Evolutionary conservation across 1,140 invertebrate genomes (phyloP).

Genomic region (Teleogryllus occipitalis): DNA sequence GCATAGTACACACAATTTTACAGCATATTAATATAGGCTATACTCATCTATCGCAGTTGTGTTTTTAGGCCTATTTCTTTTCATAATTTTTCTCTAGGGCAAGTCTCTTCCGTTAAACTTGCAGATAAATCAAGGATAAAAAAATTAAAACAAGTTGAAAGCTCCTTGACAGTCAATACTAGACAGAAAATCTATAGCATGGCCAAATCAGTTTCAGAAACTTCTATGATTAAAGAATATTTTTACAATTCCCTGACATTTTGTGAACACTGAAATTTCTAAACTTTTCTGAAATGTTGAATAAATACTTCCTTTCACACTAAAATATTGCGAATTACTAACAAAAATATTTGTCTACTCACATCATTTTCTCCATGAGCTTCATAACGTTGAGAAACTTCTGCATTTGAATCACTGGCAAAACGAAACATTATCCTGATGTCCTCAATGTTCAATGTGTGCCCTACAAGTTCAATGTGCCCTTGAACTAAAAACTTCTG

Average conservation of each 20-base stretch:
- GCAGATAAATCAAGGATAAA: too few species aligned
- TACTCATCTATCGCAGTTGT: too few species aligned
- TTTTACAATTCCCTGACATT: background rate
- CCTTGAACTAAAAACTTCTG: slow-evolving; percentile 66
- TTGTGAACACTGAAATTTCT: background rate
- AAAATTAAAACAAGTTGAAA: too few species aligned
- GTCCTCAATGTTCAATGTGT: slow-evolving; percentile 72
- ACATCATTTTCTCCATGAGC: slow-evolving; percentile 78
- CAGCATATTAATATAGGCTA: too few species aligned
- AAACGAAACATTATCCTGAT: slow-evolving; percentile 77
- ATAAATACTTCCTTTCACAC: background rate
- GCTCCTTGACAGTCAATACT: too few species aligned
- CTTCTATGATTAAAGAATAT: too few species aligned
- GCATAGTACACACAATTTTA: too few species aligned
- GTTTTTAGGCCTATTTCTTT: too few species aligned
- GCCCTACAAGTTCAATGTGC: slow-evolving; percentile 61
- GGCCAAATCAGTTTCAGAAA: too few species aligned
- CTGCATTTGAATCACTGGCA: slow-evolving; percentile 42
- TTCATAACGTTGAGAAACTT: slow-evolving; percentile 67
- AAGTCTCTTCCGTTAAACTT: too few species aligned
- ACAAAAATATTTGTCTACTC: slow-evolving; percentile 31
- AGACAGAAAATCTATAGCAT: too few species aligned
- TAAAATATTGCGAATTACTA: background rate
- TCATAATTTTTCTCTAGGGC: too few species aligned
- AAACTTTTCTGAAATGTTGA: background rate